Evolutionary conservation across 2,113 vertebrate genomes (phyloP).

Genomic region (Brachypteracias leptosomus): DNA sequence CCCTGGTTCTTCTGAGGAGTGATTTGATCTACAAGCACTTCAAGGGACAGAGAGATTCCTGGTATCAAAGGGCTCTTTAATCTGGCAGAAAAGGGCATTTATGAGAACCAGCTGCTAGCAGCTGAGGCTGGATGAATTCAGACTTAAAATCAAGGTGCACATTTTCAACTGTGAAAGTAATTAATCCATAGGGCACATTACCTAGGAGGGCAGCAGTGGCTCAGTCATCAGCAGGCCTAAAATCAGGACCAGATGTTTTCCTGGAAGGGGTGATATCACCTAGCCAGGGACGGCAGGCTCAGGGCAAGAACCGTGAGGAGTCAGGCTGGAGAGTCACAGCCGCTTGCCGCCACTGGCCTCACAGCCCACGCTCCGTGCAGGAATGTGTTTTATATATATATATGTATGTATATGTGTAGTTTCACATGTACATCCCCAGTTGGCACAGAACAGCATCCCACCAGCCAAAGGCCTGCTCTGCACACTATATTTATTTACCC

Average conservation of each 20-base stretch:
- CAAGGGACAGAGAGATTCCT: not conserved
- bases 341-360: accelerated
- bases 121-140: conserved; percentile 24
- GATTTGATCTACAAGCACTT: conserved; percentile 41
- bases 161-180: conserved; percentile 57
- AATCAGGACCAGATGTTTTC: conserved; percentile 53
- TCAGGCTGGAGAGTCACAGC: not conserved
- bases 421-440: not conserved
- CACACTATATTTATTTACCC: not conserved
- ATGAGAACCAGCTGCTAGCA: conserved; percentile 50
- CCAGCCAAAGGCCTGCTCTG: not conserved
- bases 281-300: not conserved
- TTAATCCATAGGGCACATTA: conserved; percentile 39
- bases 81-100: conserved; percentile 36
- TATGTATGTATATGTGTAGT: not conserved
- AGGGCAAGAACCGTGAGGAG: accelerated
- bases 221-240: accelerated
- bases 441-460: not conserved
- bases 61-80: conserved; percentile 55
- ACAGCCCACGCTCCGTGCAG: not conserved
- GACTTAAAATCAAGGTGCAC: conserved; percentile 60
- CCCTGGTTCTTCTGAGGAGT: not conserved
- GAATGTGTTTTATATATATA: not conserved
- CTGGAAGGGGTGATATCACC: conserved; percentile 17
- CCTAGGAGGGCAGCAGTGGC: not conserved